Evolutionary conservation across 2,888 invertebrate species (phyloP).

Genomic region (Cylloceria caligata): DNA sequence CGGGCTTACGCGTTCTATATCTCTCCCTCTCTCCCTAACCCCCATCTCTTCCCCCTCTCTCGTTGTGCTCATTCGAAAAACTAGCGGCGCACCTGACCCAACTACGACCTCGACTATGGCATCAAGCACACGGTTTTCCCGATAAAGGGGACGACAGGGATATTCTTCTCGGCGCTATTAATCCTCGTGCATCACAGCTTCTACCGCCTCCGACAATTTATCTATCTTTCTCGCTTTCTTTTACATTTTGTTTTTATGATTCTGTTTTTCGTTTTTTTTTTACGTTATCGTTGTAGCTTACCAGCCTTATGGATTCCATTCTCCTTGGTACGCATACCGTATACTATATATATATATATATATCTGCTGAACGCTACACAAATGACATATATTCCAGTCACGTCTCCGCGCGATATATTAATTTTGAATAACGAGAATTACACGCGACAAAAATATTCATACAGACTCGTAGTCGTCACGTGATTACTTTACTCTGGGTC

Average conservation of each 20-base stretch:
- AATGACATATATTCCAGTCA: conserved; percentile 54
- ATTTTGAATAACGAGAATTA: conserved; percentile 69
- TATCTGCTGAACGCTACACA: conserved; percentile 1
- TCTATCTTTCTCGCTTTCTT: conserved; percentile 30
- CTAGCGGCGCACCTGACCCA: conserved; percentile 28
- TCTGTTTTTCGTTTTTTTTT: conserved; percentile 11
- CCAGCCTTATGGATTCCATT: conserved; percentile 23
- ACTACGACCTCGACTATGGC: conserved; percentile 27
- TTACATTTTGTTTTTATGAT: conserved; percentile 37
- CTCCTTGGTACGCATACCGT: background rate
- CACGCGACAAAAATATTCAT: conserved; percentile 69
- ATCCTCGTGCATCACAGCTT: conserved; percentile 54
- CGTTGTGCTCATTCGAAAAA: conserved; percentile 20
- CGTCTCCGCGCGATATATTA: conserved; percentile 63
- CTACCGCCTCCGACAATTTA: conserved; percentile 51
- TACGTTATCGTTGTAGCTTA: conserved; percentile 11
- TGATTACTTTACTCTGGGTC: background rate
- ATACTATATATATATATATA: background rate
- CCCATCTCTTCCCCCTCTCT: conserved; percentile 16
- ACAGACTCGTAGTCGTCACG: conserved; percentile 31
- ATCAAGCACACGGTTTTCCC: conserved; percentile 15
- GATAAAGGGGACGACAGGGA: conserved; percentile 30
- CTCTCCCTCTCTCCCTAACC: too few relatives aligned
- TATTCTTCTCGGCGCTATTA: conserved; percentile 53
- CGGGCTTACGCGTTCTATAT: conserved; percentile 30